phyloP scores from a whole-genome alignment of 2,113 vertebrate species.

The Spilogale gracilis region DNA sequence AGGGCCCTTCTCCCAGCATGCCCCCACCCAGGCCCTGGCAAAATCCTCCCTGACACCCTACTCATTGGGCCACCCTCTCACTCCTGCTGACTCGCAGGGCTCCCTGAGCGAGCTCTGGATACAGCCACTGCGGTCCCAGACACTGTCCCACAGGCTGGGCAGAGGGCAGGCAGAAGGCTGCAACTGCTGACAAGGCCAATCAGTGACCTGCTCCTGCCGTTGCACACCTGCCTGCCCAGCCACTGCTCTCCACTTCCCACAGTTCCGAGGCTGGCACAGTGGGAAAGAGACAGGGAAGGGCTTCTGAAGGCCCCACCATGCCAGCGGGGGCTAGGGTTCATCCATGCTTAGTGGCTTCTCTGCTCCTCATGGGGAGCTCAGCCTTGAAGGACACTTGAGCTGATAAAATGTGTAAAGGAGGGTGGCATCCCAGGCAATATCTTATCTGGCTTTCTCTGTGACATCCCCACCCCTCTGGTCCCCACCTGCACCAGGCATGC shows the following conservation, averaged over 20 bases:
- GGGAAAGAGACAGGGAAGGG: neutral
- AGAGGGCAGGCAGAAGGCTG: neutral
- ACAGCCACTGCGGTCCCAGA: neutral
- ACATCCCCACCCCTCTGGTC: fast-evolving
- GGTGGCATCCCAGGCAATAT: fast-evolving
- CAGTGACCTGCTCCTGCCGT: neutral
- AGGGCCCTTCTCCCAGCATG: neutral
- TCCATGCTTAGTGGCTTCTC: neutral
- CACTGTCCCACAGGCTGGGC: too few species aligned
- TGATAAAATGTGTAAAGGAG: neutral
- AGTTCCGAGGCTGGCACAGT: neutral
- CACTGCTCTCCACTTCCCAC: neutral
- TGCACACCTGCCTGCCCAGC: neutral
- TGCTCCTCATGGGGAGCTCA: neutral
- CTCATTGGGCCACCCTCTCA: neutral
- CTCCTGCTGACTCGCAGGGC: neutral
- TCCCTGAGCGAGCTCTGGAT: neutral
- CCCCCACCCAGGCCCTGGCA: neutral
- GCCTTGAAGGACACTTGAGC: neutral
- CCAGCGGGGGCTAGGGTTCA: neutral
- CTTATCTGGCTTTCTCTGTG: neutral
- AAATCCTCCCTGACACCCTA: neutral
- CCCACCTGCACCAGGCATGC: neutral
- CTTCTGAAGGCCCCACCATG: neutral
- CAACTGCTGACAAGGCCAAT: neutral